Conservation (phyloP, 1,140 invertebrate species). For the Polyergus mexicanus region DNA sequence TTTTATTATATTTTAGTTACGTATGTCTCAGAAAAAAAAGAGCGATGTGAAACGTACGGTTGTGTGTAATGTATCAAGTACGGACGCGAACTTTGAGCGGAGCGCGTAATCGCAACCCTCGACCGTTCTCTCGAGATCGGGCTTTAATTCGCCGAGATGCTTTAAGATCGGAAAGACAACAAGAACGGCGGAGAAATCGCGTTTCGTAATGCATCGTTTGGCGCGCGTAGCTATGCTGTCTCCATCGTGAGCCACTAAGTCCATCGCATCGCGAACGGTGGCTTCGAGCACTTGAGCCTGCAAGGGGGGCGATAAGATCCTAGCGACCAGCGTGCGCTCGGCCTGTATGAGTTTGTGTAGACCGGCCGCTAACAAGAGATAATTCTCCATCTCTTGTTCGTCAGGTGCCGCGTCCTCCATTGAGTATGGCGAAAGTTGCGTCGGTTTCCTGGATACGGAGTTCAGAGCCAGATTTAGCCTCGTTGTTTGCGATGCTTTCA, state of each 20-base stretch:
- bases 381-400: slow-evolving; percentile 95
- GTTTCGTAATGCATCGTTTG: slow-evolving; percentile 92
- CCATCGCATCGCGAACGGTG: slow-evolving; percentile 94
- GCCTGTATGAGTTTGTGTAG: slow-evolving; percentile 96
- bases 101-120: slow-evolving; percentile 91
- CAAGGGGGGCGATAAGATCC: slow-evolving; percentile 93
- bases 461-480: slow-evolving; percentile 81
- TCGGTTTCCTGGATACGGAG: slow-evolving; percentile 82
- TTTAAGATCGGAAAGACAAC: slow-evolving; percentile 95
- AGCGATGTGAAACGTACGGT: slow-evolving; percentile 87
- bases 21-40: background rate
- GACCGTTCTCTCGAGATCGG: slow-evolving; percentile 93
- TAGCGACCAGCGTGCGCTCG: slow-evolving; percentile 93
- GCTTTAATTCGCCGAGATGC: slow-evolving; percentile 92
- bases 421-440: slow-evolving; percentile 75
- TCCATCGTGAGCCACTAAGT: slow-evolving; percentile 94
- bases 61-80: slow-evolving; percentile 91
- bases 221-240: slow-evolving; percentile 93
- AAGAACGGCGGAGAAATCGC: slow-evolving; percentile 94
- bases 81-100: slow-evolving; percentile 91
- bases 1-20: background rate
- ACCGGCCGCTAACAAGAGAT: slow-evolving; percentile 94
- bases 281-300: slow-evolving; percentile 94
- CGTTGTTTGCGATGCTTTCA: slow-evolving; percentile 93
- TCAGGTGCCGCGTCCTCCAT: slow-evolving; percentile 87